These are phyloP conservation scores for Gadus macrocephalus DNA, from an alignment of 2,113 vertebrate species.

Conservation along the genomic window DNA sequence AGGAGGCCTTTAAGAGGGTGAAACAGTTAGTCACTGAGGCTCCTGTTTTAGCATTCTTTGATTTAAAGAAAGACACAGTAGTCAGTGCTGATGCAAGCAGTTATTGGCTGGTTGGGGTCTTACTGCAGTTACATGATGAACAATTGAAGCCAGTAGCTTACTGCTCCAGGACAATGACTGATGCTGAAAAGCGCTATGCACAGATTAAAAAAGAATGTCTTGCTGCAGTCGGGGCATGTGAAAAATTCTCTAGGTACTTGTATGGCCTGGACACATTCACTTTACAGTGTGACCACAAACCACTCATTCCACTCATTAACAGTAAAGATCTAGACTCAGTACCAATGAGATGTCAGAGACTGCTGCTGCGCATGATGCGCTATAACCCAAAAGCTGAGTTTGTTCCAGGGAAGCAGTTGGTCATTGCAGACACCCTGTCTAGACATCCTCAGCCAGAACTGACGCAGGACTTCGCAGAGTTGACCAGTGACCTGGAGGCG, in stretches of 20 bases:
- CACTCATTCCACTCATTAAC: constrained; percentile 15
- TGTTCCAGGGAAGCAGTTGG: too few species aligned
- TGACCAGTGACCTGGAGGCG: too few species aligned
- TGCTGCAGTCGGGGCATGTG: constrained; percentile 11
- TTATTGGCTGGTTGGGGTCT: constrained; percentile 12
- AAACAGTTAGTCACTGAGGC: background rate
- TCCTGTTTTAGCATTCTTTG: constrained; percentile 6
- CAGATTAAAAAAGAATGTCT: constrained; percentile 18
- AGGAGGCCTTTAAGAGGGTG: constrained; percentile 8
- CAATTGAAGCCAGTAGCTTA: background rate
- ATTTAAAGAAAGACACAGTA: background rate
- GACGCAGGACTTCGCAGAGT: too few species aligned
- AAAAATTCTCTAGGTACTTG: constrained; percentile 20
- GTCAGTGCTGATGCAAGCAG: background rate
- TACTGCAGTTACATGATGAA: constrained; percentile 1
- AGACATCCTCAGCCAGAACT: too few species aligned
- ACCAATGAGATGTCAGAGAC: too few species aligned
- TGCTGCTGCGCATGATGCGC: too few species aligned
- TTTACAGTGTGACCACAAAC: constrained; percentile 23
- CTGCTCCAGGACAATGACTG: constrained; percentile 8
- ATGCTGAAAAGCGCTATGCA: constrained; percentile 11
- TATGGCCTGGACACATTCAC: constrained; percentile 12
- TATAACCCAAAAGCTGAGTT: too few species aligned
- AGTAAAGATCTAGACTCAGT: too few species aligned
- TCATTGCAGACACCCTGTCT: too few species aligned